Percentiles rank a stretch among this genome's conserved stretches.
Conservation (phyloP, 1,140 invertebrate genomes). For the Hormaphis cornu region DNA sequence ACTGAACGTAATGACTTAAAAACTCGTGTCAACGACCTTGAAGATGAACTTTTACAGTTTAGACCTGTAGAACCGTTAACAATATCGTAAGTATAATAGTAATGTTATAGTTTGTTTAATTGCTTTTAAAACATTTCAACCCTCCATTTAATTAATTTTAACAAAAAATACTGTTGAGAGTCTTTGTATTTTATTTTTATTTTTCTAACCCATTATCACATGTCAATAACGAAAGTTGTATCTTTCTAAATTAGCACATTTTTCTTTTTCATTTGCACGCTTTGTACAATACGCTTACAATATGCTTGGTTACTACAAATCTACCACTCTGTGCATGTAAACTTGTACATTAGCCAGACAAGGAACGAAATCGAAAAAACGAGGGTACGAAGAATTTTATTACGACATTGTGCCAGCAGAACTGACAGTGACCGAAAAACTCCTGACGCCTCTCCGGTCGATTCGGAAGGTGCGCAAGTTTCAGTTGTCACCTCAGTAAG, state of each 20-base stretch:
- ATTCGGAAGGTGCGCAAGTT: background rate
- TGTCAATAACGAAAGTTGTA: background rate
- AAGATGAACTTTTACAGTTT: slow-evolving; percentile 72
- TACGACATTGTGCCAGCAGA: slow-evolving; percentile 13
- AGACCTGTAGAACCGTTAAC: slow-evolving; percentile 43
- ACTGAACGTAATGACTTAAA: slow-evolving; percentile 83
- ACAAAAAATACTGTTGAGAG: background rate
- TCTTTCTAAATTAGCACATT: slow-evolving; percentile 11
- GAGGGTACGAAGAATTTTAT: slow-evolving; percentile 26
- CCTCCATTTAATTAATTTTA: background rate
- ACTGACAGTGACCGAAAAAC: background rate
- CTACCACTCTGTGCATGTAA: slow-evolving; percentile 22
- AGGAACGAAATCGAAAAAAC: slow-evolving; percentile 17
- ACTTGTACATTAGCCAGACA: slow-evolving; percentile 27
- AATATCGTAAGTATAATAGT: slow-evolving; percentile 5
- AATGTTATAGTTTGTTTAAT: background rate
- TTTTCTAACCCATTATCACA: background rate
- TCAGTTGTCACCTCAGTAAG: slow-evolving; percentile 1
- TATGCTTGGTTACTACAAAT: slow-evolving; percentile 6
- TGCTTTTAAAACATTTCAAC: background rate
- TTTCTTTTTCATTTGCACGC: slow-evolving; percentile 29
- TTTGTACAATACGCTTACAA: slow-evolving; percentile 11
- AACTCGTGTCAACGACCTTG: slow-evolving; percentile 70
- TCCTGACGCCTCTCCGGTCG: background rate
- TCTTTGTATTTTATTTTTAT: background rate